Percentiles rank a stretch among this genome's conserved stretches.
Conservation (phyloP, 2,797 vertebrate species). For the Anas flavirostris region DNA sequence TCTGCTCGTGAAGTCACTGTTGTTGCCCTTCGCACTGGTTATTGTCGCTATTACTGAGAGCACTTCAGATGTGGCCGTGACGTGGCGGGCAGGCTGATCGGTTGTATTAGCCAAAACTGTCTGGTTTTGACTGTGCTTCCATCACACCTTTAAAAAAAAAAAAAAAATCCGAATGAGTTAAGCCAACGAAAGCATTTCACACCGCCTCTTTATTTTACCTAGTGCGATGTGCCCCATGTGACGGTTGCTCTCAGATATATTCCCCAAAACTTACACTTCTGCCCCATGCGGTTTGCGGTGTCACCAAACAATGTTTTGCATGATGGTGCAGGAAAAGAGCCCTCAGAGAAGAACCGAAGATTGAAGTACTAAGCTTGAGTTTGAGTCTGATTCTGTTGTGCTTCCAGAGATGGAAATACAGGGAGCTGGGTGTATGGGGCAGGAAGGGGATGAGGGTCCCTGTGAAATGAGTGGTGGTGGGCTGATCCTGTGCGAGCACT, state of each 20-base stretch:
- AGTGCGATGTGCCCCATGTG: rapidly evolving
- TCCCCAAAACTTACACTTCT: background rate
- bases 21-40: background rate
- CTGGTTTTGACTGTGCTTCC: background rate
- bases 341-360: background rate
- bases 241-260: background rate
- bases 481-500: too few relatives aligned
- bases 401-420: background rate
- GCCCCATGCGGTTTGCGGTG: rapidly evolving
- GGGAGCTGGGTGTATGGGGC: background rate
- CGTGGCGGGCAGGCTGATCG: background rate
- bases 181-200: background rate
- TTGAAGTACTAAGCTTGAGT: background rate
- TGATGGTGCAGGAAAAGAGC: background rate
- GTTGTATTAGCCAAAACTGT: background rate
- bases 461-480: background rate
- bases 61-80: background rate
- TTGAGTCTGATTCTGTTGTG: background rate
- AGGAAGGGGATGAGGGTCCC: background rate
- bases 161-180: background rate
- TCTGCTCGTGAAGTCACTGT: background rate
- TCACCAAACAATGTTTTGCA: background rate
- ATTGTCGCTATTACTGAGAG: background rate
- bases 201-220: too few relatives aligned
- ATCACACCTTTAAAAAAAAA: background rate